Percentiles rank a stretch among this genome's conserved stretches.
phyloP scores from a whole-genome alignment of 2,888 invertebrate species.

The Acronicta psi region DNA sequence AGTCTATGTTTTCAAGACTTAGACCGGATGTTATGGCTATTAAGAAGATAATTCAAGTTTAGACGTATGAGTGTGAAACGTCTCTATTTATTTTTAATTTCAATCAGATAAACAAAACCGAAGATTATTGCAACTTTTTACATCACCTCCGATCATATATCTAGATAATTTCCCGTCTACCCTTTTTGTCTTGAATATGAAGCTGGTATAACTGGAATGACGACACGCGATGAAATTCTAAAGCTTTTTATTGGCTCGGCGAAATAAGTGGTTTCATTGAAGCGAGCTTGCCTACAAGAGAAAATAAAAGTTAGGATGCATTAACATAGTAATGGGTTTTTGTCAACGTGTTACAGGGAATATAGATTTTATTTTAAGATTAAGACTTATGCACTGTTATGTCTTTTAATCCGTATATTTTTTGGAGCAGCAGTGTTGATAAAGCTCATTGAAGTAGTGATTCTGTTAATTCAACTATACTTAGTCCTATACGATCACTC shows the following conservation, averaged over 20 bases:
- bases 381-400: conserved; percentile 3
- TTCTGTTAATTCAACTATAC: no score
- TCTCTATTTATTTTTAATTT: conserved; percentile 42
- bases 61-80: conserved; percentile 22
- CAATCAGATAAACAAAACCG: conserved; percentile 32
- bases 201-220: conserved; percentile 51
- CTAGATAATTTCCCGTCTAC: conserved; percentile 51
- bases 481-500: no score
- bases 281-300: conserved; percentile 23
- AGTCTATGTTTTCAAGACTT: not conserved
- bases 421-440: no score
- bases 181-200: conserved; percentile 45
- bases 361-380: conserved; percentile 29
- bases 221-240: conserved; percentile 34
- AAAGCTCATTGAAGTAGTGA: no score
- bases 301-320: conserved; percentile 45
- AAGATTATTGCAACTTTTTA: conserved; percentile 42
- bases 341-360: conserved; percentile 16
- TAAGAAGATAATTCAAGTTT: conserved; percentile 12
- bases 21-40: conserved; percentile 10
- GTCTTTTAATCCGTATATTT: no score
- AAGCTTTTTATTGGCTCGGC: conserved; percentile 37
- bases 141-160: conserved; percentile 44
- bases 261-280: conserved; percentile 47
- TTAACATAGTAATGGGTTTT: conserved; percentile 44